Evolutionary conservation across 2,113 vertebrate species (phyloP).

Genomic region (Phrynosoma platyrhinos): DNA sequence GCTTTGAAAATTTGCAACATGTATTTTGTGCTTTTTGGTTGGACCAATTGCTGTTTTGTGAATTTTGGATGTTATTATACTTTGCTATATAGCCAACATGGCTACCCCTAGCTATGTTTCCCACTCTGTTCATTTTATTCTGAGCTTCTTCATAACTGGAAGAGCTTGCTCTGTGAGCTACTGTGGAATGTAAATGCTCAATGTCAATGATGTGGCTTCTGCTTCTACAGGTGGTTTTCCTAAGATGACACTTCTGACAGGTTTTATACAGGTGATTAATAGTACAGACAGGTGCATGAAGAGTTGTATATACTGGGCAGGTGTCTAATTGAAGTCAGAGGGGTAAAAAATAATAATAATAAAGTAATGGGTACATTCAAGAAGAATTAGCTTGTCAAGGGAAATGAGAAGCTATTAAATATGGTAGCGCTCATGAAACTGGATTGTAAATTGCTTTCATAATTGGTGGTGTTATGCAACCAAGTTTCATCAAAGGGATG

Average conservation of each 20-base stretch:
- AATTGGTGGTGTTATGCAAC: slow-evolving; percentile 9
- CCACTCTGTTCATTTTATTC: background rate
- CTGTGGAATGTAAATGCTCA: background rate
- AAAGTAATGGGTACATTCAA: slow-evolving; percentile 1
- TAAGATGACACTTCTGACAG: background rate
- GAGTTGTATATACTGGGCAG: slow-evolving; percentile 14
- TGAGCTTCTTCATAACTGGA: background rate
- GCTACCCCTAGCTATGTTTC: too few species aligned
- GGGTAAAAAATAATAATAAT: background rate
- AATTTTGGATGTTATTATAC: too few species aligned
- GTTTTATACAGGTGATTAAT: rapidly evolving
- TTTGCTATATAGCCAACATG: too few species aligned
- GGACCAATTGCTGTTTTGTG: too few species aligned
- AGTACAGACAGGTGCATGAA: background rate
- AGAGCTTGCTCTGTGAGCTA: background rate
- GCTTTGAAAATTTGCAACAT: too few species aligned
- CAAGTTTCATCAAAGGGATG: background rate
- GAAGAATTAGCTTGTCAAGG: slow-evolving; percentile 26
- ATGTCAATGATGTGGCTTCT: background rate
- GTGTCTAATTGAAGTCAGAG: background rate
- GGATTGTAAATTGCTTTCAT: slow-evolving; percentile 25
- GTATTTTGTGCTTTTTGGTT: too few species aligned
- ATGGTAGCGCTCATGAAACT: slow-evolving; percentile 32
- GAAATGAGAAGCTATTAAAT: slow-evolving; percentile 40
- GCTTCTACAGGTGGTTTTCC: background rate